Evolutionary conservation across 2,113 vertebrate species (phyloP).

Genomic region (Peromyscus maniculatus): DNA sequence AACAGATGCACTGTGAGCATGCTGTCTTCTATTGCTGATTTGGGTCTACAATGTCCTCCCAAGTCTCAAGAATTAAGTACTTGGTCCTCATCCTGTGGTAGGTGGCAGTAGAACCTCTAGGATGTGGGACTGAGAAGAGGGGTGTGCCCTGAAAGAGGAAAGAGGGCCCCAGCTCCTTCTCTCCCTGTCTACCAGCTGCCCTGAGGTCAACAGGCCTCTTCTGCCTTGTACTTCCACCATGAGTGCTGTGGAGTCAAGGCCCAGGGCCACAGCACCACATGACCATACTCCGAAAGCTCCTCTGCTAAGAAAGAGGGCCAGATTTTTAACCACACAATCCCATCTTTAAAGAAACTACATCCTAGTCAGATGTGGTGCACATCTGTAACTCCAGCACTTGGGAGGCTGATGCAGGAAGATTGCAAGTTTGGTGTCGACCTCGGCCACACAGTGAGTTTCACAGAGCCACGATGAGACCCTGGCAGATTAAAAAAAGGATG

Average conservation of each 20-base stretch:
- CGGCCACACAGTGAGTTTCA: background rate
- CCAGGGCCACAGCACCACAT: background rate
- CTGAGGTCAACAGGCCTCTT: background rate
- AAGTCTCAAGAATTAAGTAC: background rate
- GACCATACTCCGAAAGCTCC: background rate
- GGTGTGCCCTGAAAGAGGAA: background rate
- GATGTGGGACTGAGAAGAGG: background rate
- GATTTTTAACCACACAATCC: background rate
- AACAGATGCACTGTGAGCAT: fast-evolving
- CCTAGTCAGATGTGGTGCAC: background rate
- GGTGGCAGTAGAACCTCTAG: background rate
- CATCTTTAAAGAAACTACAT: background rate
- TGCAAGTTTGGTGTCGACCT: background rate
- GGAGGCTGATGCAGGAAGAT: background rate
- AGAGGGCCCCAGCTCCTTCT: background rate
- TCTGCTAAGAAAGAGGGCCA: background rate
- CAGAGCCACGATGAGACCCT: background rate
- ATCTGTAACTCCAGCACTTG: background rate
- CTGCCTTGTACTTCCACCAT: background rate
- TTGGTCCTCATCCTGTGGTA: too few species aligned
- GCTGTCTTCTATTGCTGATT: background rate
- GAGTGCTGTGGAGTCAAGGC: background rate
- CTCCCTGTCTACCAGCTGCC: background rate
- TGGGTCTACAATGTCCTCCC: too few species aligned
- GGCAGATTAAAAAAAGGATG: background rate